Evolutionary conservation across 2,113 vertebrate species (phyloP).

Genomic region (Phoxinus phoxinus): DNA sequence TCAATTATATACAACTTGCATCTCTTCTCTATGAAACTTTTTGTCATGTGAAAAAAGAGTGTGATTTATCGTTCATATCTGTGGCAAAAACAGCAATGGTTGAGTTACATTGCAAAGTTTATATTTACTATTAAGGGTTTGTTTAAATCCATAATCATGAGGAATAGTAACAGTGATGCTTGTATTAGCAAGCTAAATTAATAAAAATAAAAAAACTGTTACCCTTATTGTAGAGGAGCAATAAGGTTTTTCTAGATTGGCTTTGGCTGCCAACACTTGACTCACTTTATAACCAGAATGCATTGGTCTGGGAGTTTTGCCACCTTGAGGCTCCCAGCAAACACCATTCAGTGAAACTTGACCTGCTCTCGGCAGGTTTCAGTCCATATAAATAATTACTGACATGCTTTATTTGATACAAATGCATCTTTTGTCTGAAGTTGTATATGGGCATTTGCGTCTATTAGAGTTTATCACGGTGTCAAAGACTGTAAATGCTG

Average conservation of each 20-base stretch:
- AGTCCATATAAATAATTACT: neutral
- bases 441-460: neutral
- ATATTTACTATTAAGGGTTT: neutral
- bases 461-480: neutral
- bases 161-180: neutral
- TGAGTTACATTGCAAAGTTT: neutral
- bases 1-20: too few relatives aligned
- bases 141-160: neutral
- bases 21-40: too few relatives aligned
- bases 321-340: slow-evolving; percentile 12
- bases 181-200: neutral
- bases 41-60: neutral
- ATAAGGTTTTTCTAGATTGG: neutral
- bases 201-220: too few relatives aligned
- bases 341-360: neutral
- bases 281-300: slow-evolving; percentile 10
- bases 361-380: neutral
- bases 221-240: neutral
- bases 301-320: slow-evolving; percentile 24
- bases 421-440: neutral
- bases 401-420: slow-evolving; percentile 3
- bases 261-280: slow-evolving; percentile 33
- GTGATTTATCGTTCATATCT: neutral
- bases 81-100: neutral
- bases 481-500: slow-evolving; percentile 6